Evolutionary conservation across 2,888 invertebrate species (phyloP), one percentile per base, ranked within the genome.

Genomic region (Drosophila recens): DNA sequence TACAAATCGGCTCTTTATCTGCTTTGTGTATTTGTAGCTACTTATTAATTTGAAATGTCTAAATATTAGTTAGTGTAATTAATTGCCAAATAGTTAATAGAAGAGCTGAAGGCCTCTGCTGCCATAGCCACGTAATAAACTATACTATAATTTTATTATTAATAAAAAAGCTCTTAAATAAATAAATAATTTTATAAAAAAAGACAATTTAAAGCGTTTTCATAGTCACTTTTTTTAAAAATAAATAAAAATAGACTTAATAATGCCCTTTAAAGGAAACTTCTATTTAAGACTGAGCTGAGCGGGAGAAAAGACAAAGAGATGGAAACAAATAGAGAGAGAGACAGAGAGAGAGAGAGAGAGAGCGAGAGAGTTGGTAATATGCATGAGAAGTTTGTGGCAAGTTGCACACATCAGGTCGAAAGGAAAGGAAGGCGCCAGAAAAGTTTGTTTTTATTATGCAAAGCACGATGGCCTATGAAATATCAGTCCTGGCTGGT

Each of bases 391-490:
- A 75, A 75, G 67, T 74, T 76, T 67, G 67, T 53, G 67, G 62
- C 59, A 69, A 79, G 63, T 67, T 75, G 61, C 72, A 34, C 27
- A 34, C 20, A 51, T 23, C 9, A 48, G 15, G 45, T 23, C 11
- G 11, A 17, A 56, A 40, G 17, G 5, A 38, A 23, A 9, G 33
- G 17, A 17, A 17, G 4, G 3, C 10, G 43, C 15, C 36, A 30
- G 17, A 62, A 78, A 73, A 77, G 64, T 80, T 83, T 69, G 34
- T 54, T 71, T 71, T 83, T 79, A 81, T 69, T 75, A 82, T 80
- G 84, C 82, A 80, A 81, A 72, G 81, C 84, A 82, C 84, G 82
- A 49, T 67, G 61, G 67, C 68, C 68, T 68, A 75, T 62, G 71
- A 48, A 68, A 56, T 40, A 57, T n/a, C 69, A 52, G 63, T n/a